A percentile compares a stretch with the other conserved stretches of the same genome.
phyloP scores from a whole-genome alignment of 2,797 vertebrate genomes.

The Garrulus glandarius region DNA sequence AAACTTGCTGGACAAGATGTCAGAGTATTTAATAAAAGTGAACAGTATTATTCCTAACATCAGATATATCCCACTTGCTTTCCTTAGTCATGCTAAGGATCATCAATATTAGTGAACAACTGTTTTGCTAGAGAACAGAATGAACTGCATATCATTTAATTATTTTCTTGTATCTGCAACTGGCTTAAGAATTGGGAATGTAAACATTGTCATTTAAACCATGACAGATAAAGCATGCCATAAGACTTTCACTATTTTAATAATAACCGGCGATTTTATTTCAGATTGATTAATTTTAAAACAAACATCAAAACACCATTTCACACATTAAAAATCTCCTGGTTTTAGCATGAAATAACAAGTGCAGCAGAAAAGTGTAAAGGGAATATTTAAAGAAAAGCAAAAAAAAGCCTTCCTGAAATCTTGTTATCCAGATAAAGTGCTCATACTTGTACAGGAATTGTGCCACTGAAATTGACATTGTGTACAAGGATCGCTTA shows the following conservation, averaged over 20 bases:
- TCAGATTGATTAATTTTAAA: background rate
- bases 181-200: background rate
- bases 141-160: background rate
- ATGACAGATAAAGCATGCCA: background rate
- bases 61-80: background rate
- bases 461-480: background rate
- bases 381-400: background rate
- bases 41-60: background rate
- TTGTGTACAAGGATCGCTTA: background rate
- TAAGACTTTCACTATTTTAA: background rate
- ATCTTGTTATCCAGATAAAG: background rate
- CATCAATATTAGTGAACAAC: background rate
- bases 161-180: background rate
- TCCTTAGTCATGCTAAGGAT: background rate
- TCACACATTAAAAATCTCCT: background rate
- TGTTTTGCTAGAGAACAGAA: background rate
- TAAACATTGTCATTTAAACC: background rate
- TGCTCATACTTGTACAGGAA: background rate
- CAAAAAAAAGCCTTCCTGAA: background rate
- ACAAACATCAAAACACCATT: background rate
- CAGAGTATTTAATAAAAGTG: background rate
- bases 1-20: background rate
- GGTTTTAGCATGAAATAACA: background rate
- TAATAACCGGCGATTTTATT: background rate
- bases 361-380: background rate